Conservation (phyloP, 2,797 vertebrate species). For the Erpetoichthys calabaricus region DNA sequence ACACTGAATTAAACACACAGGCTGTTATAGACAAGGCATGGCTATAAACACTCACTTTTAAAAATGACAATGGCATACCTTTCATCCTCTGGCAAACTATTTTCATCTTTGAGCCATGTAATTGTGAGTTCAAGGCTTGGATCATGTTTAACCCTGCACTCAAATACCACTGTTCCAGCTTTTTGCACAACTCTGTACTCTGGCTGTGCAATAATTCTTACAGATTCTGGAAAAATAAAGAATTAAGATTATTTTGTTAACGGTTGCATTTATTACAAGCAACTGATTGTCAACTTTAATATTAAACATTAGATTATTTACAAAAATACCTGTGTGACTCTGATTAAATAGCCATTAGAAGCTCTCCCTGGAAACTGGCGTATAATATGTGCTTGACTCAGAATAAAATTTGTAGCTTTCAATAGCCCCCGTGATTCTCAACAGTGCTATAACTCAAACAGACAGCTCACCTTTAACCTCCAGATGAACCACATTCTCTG, state of each 20-base stretch:
- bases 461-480: slow-evolving; percentile 82
- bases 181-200: slow-evolving; percentile 72
- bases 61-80: slow-evolving; percentile 45
- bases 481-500: slow-evolving; percentile 73
- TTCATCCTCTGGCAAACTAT: slow-evolving; percentile 72
- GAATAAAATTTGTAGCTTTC: too few species aligned
- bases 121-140: slow-evolving; percentile 57
- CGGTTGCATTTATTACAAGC: not conserved
- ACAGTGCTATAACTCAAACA: not conserved
- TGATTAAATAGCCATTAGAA: too few species aligned
- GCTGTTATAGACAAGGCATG: too few species aligned
- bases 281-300: not conserved
- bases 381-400: too few species aligned
- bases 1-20: too few species aligned
- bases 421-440: too few species aligned
- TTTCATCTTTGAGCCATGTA: slow-evolving; percentile 74
- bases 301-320: not conserved
- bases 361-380: too few species aligned
- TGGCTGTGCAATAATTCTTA: slow-evolving; percentile 79
- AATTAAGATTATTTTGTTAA: not conserved
- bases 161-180: slow-evolving; percentile 64
- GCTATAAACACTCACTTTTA: too few species aligned
- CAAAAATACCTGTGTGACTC: not conserved
- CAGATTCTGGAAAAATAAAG: slow-evolving; percentile 69
- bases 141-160: slow-evolving; percentile 87